These are phyloP conservation scores for Microplitis demolitor DNA, from an alignment of 1,140 invertebrate species.

Conservation along the genomic window DNA sequence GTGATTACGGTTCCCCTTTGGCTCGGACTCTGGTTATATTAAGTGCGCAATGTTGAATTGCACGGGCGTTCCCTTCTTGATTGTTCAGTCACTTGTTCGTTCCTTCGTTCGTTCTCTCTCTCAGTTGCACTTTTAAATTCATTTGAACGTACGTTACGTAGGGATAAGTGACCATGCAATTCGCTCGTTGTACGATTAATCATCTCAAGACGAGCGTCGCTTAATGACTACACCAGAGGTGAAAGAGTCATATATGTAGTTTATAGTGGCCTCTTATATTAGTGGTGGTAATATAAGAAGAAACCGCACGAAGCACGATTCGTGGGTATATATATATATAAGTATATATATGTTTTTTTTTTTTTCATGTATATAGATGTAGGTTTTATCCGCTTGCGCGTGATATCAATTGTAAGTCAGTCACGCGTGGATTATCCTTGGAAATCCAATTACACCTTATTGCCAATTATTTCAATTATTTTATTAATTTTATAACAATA, in stretches of 20 bases:
- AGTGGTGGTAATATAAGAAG: neutral
- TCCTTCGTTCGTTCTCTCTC: too few relatives aligned
- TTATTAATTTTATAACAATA: neutral
- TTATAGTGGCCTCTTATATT: neutral
- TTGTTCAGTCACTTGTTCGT: neutral
- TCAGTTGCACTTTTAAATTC: neutral
- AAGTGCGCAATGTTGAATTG: constrained; percentile 1
- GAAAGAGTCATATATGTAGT: neutral
- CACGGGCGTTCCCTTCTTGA: neutral
- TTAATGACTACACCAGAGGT: constrained; percentile 12
- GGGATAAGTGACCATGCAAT: neutral
- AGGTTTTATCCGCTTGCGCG: neutral
- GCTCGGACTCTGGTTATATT: constrained; percentile 19
- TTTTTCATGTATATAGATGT: too few relatives aligned
- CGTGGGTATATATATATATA: neutral
- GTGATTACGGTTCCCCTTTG: constrained; percentile 12
- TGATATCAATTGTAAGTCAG: neutral
- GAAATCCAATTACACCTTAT: neutral
- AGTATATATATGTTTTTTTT: too few relatives aligned
- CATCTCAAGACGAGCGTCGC: constrained; percentile 1
- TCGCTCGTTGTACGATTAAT: constrained; percentile 8
- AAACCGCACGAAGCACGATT: neutral
- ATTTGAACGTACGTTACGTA: neutral
- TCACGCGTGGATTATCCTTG: neutral
- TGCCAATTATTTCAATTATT: neutral